A percentile compares a stretch with the other conserved stretches of the same genome.
phyloP scores from a whole-genome alignment of 2,888 invertebrate species.

The Griposia aprilina region DNA sequence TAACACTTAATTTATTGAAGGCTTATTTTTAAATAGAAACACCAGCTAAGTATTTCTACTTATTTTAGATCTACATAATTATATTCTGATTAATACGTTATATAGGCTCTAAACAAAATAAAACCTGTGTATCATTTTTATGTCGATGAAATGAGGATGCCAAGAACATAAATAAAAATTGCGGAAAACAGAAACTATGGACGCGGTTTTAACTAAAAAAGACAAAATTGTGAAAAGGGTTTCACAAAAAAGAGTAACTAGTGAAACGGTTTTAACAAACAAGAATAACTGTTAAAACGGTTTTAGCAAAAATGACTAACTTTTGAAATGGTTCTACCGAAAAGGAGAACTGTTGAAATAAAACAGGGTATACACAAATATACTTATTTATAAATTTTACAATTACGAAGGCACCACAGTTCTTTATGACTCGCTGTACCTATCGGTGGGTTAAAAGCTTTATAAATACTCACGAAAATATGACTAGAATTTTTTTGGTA shows the following conservation, averaged over 20 bases:
- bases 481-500: constrained; percentile 76
- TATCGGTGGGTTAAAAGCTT: constrained; percentile 54
- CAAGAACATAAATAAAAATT: neutral
- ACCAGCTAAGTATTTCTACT: neutral
- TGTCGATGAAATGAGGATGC: neutral
- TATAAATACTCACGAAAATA: constrained; percentile 67
- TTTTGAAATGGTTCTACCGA: neutral
- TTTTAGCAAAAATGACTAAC: neutral
- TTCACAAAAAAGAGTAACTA: neutral
- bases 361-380: constrained; percentile 74
- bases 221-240: neutral
- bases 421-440: constrained; percentile 43
- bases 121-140: neutral
- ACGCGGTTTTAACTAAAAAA: neutral
- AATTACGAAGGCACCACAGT: constrained; percentile 76
- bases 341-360: constrained; percentile 46
- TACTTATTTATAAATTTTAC: constrained; percentile 71
- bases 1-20: constrained; percentile 41
- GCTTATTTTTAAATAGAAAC: constrained; percentile 17
- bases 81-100: neutral
- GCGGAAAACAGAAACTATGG: neutral
- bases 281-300: neutral
- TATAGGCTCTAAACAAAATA: neutral
- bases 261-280: neutral
- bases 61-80: neutral